Base-by-base conservation (phyloP, 2,888 invertebrate genomes). In the Axea sp. region DNA sequence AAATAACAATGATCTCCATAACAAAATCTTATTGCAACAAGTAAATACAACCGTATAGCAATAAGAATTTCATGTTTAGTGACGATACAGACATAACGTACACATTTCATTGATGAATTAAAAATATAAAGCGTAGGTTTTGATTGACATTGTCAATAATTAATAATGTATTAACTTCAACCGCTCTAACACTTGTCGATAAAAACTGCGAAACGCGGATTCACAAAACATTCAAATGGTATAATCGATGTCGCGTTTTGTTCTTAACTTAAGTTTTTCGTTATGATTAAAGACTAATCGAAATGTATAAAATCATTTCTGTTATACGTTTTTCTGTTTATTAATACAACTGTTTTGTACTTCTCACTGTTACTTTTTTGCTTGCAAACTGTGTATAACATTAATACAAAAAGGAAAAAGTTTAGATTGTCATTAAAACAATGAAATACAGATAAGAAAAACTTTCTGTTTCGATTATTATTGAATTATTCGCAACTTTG, bases 81-180 rank as follows among this genome's bases (percentile, higher is more conserved):
- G 51, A 51, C 37, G 22, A 43, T 9, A 22, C 5, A 64, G 11
- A 39, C 19, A 26, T 7, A 17, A 8, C 41, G 7, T 22, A 22
- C 8, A 19, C 33, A 15, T 28, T 43, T 35, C 35, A 24, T 64
- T 9, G 26, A 51, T 64, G 35, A 64, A 43, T 53, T 45, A 53
- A 64, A 45, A 64, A 53, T 35, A 31, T 9, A 43, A 43, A 30
- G 26, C 28, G 62, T 53, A 17, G 14, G 35, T 33, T 35, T 43
- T 64, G 64, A 64, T 33, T 43, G 49, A 49, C 39, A 31, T 33
- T 43, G 51, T 51, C 51, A 51, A 43, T 31, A 41, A 51, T 51
- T 64, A 51, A 41, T 51, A 51, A 51, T 64, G 41, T 11, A 64
- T 41, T 43, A 35, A 26, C 51, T 39, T 39, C 37, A 22, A 39